phyloP scores from a whole-genome alignment of 2,113 vertebrate species.

The Peromyscus maniculatus region DNA sequence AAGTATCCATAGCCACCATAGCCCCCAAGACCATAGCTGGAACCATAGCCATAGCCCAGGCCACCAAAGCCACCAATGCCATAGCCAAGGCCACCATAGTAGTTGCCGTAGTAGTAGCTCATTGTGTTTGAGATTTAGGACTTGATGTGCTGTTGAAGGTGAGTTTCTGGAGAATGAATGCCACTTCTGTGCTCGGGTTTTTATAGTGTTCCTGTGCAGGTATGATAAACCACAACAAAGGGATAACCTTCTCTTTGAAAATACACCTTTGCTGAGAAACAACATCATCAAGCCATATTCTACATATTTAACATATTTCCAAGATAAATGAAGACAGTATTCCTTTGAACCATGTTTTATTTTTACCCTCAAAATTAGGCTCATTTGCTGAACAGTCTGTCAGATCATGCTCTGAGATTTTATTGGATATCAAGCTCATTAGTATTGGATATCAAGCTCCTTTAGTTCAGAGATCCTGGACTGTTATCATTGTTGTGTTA shows the following conservation, averaged over 20 bases:
- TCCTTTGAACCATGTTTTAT: slow-evolving; percentile 2
- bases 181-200: neutral
- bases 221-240: neutral
- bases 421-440: neutral
- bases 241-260: neutral
- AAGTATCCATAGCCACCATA: slow-evolving; percentile 8
- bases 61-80: neutral
- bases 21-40: neutral
- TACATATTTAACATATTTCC: neutral
- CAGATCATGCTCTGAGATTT: neutral
- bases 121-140: neutral
- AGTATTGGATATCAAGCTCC: neutral
- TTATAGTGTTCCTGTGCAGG: neutral
- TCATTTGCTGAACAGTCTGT: neutral
- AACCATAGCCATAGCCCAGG: neutral
- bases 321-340: neutral
- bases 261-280: neutral
- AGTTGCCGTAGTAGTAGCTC: slow-evolving; percentile 11
- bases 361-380: neutral
- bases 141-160: neutral
- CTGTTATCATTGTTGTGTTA: fast-evolving
- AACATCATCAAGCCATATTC: neutral
- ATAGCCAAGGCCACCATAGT: neutral
- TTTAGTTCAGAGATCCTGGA: neutral
- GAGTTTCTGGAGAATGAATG: neutral